phyloP scores from a whole-genome alignment of 92 coral and sea anemone species.

The Isaurus tuberculatus region DNA sequence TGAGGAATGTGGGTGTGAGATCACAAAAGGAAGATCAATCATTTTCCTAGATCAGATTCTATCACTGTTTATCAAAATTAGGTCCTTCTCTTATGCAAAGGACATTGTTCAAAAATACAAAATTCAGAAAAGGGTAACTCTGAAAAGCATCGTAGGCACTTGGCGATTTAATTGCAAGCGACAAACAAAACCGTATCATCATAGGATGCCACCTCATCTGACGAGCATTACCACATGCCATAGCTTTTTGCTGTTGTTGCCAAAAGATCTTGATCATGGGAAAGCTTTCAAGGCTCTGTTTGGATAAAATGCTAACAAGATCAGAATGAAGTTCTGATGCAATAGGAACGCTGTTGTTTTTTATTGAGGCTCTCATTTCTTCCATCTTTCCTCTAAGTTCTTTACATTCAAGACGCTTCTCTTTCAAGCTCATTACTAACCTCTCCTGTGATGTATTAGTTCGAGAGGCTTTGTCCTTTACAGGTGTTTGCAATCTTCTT shows the following conservation, averaged over 20 bases:
- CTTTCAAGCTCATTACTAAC: conserved; percentile 50
- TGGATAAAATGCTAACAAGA: conserved; percentile 49
- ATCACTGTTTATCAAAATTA: too few species aligned
- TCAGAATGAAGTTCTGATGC: conserved; percentile 47
- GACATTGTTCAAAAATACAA: too few species aligned
- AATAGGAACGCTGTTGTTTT: conserved; percentile 34
- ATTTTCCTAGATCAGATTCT: too few species aligned
- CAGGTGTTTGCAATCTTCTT: conserved; percentile 51
- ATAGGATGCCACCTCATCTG: conserved; percentile 58
- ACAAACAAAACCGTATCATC: conserved; percentile 43
- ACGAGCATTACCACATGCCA: conserved; percentile 53
- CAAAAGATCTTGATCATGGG: conserved; percentile 56
- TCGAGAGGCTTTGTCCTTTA: conserved; percentile 52
- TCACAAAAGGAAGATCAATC: too few species aligned
- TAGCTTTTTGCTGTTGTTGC: conserved; percentile 53
- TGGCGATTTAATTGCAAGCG: conserved; percentile 51
- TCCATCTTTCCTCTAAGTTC: conserved; percentile 45
- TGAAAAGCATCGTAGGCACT: conserved; percentile 55
- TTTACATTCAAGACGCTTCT: conserved; percentile 55
- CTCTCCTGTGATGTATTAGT: conserved; percentile 54
- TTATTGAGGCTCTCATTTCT: conserved; percentile 34
- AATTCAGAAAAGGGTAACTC: neutral
- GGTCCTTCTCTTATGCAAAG: too few species aligned
- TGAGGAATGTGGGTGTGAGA: too few species aligned
- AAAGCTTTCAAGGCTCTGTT: conserved; percentile 49